Evolutionary conservation across 2,113 vertebrate species (phyloP).

Genomic region (Bostrychus sinensis): DNA sequence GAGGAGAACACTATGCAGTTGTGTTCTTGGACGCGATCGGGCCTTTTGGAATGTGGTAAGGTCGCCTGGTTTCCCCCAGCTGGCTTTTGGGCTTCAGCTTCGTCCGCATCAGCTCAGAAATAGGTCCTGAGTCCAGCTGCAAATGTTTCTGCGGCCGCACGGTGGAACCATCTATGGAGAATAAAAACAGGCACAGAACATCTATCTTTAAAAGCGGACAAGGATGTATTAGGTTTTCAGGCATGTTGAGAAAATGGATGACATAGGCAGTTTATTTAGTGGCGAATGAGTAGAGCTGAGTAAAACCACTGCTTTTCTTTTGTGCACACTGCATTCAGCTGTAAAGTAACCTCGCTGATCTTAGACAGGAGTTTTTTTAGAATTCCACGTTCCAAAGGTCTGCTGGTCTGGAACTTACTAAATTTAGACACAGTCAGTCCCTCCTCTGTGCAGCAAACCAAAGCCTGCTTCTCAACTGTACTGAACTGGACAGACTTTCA

Average conservation of each 20-base stretch:
- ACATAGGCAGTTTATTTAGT: conserved; percentile 29
- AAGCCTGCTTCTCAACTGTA: conserved; percentile 44
- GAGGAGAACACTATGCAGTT: conserved; percentile 69
- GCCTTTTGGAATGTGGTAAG: conserved; percentile 69
- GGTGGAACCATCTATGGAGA: conserved; percentile 65
- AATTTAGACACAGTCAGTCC: conserved; percentile 60
- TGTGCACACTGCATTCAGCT: background rate
- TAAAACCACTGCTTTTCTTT: conserved; percentile 17
- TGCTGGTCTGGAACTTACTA: conserved; percentile 68
- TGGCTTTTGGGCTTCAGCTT: conserved; percentile 69
- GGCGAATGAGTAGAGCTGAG: conserved; percentile 7
- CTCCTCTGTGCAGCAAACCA: conserved; percentile 52
- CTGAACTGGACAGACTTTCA: conserved; percentile 34
- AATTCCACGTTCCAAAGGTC: conserved; percentile 56
- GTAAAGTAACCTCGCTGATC: conserved; percentile 34
- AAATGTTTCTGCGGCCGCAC: conserved; percentile 66
- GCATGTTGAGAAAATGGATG: conserved; percentile 15
- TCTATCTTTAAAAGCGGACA: conserved; percentile 54
- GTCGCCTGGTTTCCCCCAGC: conserved; percentile 50
- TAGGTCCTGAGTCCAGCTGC: conserved; percentile 72
- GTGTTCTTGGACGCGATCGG: conserved; percentile 65
- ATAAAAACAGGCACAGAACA: conserved; percentile 48
- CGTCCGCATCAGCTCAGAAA: conserved; percentile 75
- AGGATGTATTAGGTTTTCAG: conserved; percentile 42
- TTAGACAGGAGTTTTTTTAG: conserved; percentile 32